These are phyloP conservation scores for Perithous albicinctus DNA, from an alignment of 2,888 invertebrate species.

Conservation along the genomic window DNA sequence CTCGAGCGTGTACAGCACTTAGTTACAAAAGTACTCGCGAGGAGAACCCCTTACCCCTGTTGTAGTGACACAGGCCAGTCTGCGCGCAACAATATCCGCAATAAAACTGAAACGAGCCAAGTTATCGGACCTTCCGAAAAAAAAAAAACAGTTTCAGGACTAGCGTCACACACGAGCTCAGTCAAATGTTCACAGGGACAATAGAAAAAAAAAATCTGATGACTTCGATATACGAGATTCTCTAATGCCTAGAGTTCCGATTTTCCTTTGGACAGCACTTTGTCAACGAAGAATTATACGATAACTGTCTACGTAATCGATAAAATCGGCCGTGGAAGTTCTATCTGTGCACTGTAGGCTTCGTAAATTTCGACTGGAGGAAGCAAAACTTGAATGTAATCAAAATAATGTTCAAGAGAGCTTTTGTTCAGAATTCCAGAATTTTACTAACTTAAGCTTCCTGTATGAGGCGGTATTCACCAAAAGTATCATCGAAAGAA, in stretches of 20 bases:
- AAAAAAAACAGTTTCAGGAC: not conserved
- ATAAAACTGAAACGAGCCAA: constrained; percentile 50
- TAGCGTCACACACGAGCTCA: not conserved
- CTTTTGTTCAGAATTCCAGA: too few relatives aligned
- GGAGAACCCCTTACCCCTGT: constrained; percentile 9
- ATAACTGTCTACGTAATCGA: too few relatives aligned
- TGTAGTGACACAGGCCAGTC: not conserved
- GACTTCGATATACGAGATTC: not conserved
- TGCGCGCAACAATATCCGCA: constrained; percentile 11
- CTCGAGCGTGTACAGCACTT: constrained; percentile 9
- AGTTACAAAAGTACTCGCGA: constrained; percentile 41
- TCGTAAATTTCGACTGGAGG: too few relatives aligned
- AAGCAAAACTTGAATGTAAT: too few relatives aligned
- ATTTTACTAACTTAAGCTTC: too few relatives aligned
- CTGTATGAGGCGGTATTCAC: too few relatives aligned
- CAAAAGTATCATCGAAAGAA: too few relatives aligned
- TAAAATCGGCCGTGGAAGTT: too few relatives aligned
- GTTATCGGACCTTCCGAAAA: constrained; percentile 31
- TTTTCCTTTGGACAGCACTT: not conserved
- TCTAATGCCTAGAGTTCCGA: constrained; percentile 9
- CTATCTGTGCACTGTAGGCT: too few relatives aligned
- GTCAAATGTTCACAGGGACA: not conserved
- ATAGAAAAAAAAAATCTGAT: constrained; percentile 5
- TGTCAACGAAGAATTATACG: not conserved
- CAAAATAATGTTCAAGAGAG: too few relatives aligned